phyloP scores from a whole-genome alignment of 2,797 vertebrate genomes.

The Trematomus bernacchii region DNA sequence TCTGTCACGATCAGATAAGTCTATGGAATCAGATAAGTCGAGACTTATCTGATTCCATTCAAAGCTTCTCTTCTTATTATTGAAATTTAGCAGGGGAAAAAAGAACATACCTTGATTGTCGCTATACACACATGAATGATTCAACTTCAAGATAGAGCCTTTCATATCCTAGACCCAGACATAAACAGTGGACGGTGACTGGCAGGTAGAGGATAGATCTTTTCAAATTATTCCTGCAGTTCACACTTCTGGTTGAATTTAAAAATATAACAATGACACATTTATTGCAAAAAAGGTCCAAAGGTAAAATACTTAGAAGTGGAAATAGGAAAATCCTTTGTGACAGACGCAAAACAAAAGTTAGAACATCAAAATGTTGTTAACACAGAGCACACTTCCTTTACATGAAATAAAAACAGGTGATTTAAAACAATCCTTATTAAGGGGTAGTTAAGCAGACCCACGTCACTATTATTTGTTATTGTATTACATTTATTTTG shows the following conservation, averaged over 20 bases:
- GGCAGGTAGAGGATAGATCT: background rate
- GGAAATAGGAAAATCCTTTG: constrained; percentile 14
- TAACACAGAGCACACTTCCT: too few relatives aligned
- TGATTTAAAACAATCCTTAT: too few relatives aligned
- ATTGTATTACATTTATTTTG: too few relatives aligned
- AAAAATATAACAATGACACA: background rate
- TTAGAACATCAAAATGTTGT: background rate
- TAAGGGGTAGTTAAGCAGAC: too few relatives aligned
- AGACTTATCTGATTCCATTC: background rate
- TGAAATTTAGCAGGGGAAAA: background rate
- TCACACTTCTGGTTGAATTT: background rate
- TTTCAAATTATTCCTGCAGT: background rate
- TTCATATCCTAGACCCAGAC: background rate
- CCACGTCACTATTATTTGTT: too few relatives aligned
- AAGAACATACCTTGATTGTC: background rate
- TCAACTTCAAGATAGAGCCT: background rate
- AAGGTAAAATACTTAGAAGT: too few relatives aligned
- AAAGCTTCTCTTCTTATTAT: background rate
- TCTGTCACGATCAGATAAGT: too few relatives aligned
- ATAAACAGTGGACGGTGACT: background rate
- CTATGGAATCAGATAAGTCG: too few relatives aligned
- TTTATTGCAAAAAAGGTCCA: too few relatives aligned
- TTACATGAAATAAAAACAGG: too few relatives aligned
- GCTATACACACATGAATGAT: background rate
- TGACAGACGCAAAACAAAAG: background rate